Percentiles rank a stretch among this genome's conserved stretches.
Evolutionary conservation across 53 echinoderm and acorn worm species (phyloP).

Genomic region (Stichopus horrens): DNA sequence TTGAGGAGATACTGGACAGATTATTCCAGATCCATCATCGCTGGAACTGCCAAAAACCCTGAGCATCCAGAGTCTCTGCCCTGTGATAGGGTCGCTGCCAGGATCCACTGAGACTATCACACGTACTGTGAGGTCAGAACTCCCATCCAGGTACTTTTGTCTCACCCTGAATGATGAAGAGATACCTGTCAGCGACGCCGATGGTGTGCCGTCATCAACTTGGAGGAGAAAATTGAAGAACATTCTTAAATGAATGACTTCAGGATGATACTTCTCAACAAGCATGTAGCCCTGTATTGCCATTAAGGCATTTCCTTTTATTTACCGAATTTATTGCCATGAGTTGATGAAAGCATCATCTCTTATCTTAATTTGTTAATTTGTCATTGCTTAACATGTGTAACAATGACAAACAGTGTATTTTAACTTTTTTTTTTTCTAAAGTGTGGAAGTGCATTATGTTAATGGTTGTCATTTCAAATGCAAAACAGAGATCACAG

Average conservation of each 20-base stretch:
- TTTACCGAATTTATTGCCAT: neutral
- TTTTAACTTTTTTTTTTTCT: too few relatives aligned
- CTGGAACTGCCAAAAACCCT: constrained; percentile 6
- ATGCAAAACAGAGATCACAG: too few relatives aligned
- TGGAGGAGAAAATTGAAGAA: neutral
- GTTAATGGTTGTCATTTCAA: too few relatives aligned
- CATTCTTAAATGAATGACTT: neutral
- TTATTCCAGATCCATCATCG: constrained; percentile 9
- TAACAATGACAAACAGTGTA: too few relatives aligned
- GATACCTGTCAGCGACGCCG: neutral
- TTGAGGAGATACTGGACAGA: neutral
- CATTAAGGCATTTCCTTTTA: too few relatives aligned
- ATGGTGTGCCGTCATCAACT: neutral
- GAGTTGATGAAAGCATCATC: neutral
- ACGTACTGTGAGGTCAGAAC: neutral
- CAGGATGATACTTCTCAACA: too few relatives aligned
- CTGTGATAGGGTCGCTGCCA: neutral
- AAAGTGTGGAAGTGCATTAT: too few relatives aligned
- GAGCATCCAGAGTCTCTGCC: neutral
- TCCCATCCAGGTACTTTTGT: constrained; percentile 7
- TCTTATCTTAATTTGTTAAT: neutral
- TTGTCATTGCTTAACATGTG: too few relatives aligned
- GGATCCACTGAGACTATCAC: neutral
- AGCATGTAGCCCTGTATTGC: too few relatives aligned
- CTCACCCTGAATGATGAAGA: neutral